Percentiles rank a stretch among this genome's conserved stretches.
Conservation (phyloP, 2,797 vertebrate species). For the Pseudochromis fuscus region DNA sequence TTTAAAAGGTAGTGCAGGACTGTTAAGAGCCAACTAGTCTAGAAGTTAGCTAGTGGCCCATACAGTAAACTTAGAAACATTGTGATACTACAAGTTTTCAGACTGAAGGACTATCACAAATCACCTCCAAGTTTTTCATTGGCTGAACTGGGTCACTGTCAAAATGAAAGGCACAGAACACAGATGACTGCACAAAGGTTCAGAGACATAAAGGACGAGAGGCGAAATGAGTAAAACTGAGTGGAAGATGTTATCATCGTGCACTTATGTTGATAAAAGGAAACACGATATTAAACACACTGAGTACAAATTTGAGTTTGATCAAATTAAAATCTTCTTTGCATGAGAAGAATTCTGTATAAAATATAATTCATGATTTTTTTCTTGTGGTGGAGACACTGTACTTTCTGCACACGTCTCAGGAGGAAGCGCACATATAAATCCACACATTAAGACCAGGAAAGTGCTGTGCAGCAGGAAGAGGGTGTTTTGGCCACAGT, state of each 20-base stretch:
- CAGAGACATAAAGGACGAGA: too few species aligned
- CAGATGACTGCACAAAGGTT: too few species aligned
- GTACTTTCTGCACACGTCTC: too few species aligned
- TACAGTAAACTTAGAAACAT: background rate
- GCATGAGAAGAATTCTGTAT: background rate
- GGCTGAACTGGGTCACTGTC: too few species aligned
- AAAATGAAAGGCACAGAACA: too few species aligned
- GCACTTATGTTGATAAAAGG: too few species aligned
- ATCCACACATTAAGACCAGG: background rate
- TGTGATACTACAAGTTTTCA: background rate
- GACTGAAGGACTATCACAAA: too few species aligned
- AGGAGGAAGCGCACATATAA: background rate
- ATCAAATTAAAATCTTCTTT: background rate
- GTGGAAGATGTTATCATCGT: too few species aligned
- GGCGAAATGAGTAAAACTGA: too few species aligned
- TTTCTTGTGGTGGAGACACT: background rate
- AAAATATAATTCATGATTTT: conserved; percentile 5
- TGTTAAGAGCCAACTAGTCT: background rate
- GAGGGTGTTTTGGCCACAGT: background rate
- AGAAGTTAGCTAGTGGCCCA: background rate
- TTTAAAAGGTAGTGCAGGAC: background rate
- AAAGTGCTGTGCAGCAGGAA: background rate
- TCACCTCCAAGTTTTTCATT: background rate
- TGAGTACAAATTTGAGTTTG: background rate
- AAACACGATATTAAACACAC: background rate